Evolutionary conservation across 2,888 invertebrate genomes (phyloP).

Genomic region (Tenthredo notha): DNA sequence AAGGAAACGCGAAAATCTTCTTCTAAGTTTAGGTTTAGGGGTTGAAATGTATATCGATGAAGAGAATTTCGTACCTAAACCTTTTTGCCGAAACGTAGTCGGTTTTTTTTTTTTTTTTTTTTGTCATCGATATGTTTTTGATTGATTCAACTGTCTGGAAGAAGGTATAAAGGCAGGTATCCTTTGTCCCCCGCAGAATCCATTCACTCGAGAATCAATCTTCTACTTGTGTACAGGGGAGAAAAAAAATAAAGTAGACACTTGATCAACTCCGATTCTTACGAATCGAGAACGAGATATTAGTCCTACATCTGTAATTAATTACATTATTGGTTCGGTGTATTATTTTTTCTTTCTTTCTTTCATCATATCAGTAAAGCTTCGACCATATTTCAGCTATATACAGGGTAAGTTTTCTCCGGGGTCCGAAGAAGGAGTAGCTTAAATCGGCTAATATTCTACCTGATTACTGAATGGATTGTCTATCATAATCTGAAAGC

Average conservation of each 20-base stretch:
- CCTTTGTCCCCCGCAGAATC: background rate
- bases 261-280: background rate
- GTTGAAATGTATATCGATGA: background rate
- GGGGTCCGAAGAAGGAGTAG: too few relatives aligned
- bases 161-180: background rate
- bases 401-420: too few relatives aligned
- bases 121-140: background rate
- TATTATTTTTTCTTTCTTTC: background rate
- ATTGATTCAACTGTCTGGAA: background rate
- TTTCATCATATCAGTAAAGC: background rate
- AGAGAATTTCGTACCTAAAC: background rate
- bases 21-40: background rate
- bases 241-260: background rate
- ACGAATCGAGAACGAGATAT: background rate
- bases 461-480: too few relatives aligned
- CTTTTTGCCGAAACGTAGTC: background rate
- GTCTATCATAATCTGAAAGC: too few relatives aligned
- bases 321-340: background rate
- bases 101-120: too few relatives aligned
- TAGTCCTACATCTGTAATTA: background rate
- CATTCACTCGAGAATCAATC: background rate
- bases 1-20: background rate
- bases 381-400: too few relatives aligned
- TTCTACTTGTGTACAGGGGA: background rate
- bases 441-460: too few relatives aligned